Evolutionary conservation across 1,140 invertebrate species (phyloP), one percentile per base, ranked within the genome.

Genomic region (Prorops nasuta): DNA sequence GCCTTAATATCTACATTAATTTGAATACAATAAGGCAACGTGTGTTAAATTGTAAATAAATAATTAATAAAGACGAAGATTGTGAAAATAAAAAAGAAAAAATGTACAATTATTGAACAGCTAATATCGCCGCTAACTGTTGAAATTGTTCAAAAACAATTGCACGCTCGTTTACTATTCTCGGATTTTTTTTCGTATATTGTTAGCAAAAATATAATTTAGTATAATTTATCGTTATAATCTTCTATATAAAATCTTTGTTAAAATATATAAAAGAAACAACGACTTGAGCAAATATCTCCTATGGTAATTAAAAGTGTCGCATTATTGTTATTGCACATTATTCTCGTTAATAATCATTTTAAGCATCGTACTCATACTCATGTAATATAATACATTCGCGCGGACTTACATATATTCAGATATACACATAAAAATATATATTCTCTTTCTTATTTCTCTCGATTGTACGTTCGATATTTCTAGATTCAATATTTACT

Each of bases 121-220:
- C 41, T 34, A 43, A 28, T 6, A 6, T 28, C 24, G 15, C 38
- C 19, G 19, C 19, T 4, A 28, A 28, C 10, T 28, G 4, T 28
- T 28, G n/a, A n/a, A n/a, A n/a, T n/a, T n/a, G n/a, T n/a, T n/a
- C n/a, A n/a, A n/a, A n/a, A n/a, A n/a, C n/a, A n/a, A n/a, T n/a
- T n/a, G n/a, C n/a, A n/a, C n/a, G n/a, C n/a, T n/a, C n/a, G n/a
- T n/a, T n/a, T n/a, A n/a, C n/a, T n/a, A n/a, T n/a, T n/a, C n/a
- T n/a, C n/a, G n/a, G n/a, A n/a, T n/a, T n/a, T n/a, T n/a, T n/a
- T n/a, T n/a, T n/a, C n/a, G n/a, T n/a, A n/a, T n/a, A n/a, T n/a
- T n/a, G n/a, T n/a, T 66, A 71, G 69, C 59, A 73, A 74, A 74
- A 75, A 75, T 74, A 74, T 72, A 67, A 71, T 70, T 71, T 71